These are phyloP conservation scores for Spinus olivaceus DNA, from an alignment of 2,797 vertebrate genomes.

Conservation along the genomic window DNA sequence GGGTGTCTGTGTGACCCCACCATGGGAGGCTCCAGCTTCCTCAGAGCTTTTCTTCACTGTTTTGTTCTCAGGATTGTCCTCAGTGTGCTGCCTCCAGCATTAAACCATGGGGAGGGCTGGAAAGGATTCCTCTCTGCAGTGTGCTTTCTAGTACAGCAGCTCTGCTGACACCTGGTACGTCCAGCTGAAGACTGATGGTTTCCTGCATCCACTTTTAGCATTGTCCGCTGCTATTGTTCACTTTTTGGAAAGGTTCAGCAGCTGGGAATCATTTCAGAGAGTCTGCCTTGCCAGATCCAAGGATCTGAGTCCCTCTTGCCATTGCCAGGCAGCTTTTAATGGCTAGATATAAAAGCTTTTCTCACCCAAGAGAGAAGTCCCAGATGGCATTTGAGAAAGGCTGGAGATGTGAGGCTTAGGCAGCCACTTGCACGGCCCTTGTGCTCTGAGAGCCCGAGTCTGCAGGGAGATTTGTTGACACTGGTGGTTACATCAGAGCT, in stretches of 20 bases:
- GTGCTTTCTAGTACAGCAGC: conserved; percentile 9
- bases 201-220: conserved; percentile 32
- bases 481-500: conserved; percentile 35
- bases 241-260: conserved; percentile 13
- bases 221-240: conserved; percentile 25
- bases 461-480: not conserved
- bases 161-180: conserved; percentile 17
- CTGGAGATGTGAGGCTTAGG: not conserved
- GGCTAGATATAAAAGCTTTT: conserved; percentile 15
- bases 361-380: conserved; percentile 14
- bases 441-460: not conserved
- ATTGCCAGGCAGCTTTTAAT: conserved; percentile 50
- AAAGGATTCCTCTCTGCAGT: not conserved
- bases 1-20: not conserved
- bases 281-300: conserved; percentile 26
- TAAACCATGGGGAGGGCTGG: rapidly evolving
- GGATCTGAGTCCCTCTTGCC: not conserved
- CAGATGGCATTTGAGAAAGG: conserved; percentile 1
- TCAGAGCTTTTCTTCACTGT: rapidly evolving
- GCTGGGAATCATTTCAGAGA: conserved; percentile 63
- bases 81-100: not conserved
- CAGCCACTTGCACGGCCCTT: not conserved
- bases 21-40: not conserved
- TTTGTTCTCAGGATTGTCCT: not conserved
- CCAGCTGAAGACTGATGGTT: not conserved